These are phyloP conservation scores for Mesembrinibis cayennensis DNA, from an alignment of 2,113 vertebrate genomes.

Conservation along the genomic window DNA sequence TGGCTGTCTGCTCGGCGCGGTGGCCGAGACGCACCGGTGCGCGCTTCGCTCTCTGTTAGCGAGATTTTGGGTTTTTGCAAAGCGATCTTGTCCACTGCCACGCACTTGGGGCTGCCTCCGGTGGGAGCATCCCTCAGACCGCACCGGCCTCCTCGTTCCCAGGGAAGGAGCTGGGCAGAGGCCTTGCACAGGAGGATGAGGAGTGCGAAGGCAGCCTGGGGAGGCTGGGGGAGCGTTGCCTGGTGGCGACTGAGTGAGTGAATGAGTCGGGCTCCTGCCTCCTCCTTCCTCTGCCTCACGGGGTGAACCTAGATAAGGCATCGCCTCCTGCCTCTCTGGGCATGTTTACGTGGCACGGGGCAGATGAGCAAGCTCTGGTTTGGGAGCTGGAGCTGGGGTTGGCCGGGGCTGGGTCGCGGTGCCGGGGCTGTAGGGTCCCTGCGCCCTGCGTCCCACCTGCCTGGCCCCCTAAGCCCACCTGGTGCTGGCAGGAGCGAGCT, in stretches of 20 bases:
- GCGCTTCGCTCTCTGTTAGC: fast-evolving
- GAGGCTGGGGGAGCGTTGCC: background rate
- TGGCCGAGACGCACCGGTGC: background rate
- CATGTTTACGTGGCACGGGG: background rate
- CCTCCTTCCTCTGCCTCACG: background rate
- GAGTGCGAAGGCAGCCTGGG: background rate
- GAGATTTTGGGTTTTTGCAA: background rate
- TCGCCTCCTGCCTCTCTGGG: background rate
- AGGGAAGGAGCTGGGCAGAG: background rate
- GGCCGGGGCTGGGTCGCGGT: fast-evolving
- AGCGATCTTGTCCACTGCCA: background rate
- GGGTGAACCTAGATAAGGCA: background rate
- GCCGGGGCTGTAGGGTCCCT: background rate
- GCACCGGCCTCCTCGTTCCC: fast-evolving
- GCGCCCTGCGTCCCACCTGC: background rate
- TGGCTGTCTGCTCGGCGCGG: background rate
- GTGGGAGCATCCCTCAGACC: background rate
- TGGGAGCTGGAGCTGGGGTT: background rate
- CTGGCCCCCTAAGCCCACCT: background rate
- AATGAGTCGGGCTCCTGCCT: background rate
- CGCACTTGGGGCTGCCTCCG: fast-evolving
- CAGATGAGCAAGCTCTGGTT: background rate
- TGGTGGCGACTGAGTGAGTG: background rate
- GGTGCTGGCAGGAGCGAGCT: background rate
- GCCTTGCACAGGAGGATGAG: background rate